Base-by-base conservation (phyloP, 37 sponge, comb jelly and placozoan genomes). In the Agelas oroides region DNA sequence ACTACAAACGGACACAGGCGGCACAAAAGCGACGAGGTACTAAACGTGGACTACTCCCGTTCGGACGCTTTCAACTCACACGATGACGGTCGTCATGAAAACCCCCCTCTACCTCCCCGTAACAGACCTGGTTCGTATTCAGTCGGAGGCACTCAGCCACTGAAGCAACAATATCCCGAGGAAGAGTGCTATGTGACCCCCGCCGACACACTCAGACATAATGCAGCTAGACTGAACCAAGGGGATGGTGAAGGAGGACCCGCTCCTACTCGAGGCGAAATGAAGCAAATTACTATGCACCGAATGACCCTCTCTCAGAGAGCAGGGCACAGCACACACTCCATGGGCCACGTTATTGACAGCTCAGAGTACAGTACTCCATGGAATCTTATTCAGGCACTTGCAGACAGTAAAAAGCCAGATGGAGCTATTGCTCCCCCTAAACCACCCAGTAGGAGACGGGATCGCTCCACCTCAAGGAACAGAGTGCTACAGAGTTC, bases 301-400 rank as follows among this genome's bases (percentile, higher is more conserved):
- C 41, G 73, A 12, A 24, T 46, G 61, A 87, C 79, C 11, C 35
- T 87, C 73, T 28, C 19, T 35, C 87, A 87, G 33, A 76, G 32
- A 54, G 58, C 71, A 30, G 54, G 40, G 32, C 27, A 23, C 58
- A 32, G 24, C 64, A 46, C 65, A 5, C 74, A 65, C 14, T 73
- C 75, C 13, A 23, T 36, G 2, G 84, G 74, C 3, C 75, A 84
- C 8, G 61, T 75, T 8, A 74, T 84, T 61, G 84, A 84, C 60
- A 84, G 55, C 18, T 74, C 75, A 31, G 77, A 76, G 33, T 85
- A 85, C 70, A 85, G 86, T 52, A 69, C 70, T 33, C 86, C 86
- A 0, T 85, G 72, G 63, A 70, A 85, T 59, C 28, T 58, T 11
- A 1, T 70, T 1, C 19, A 34, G 34, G 20, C 30, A 46, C 24